A percentile compares a stretch with the other conserved stretches of the same genome.
Conservation (phyloP, 2,113 vertebrate species). For the Tyto alba region DNA sequence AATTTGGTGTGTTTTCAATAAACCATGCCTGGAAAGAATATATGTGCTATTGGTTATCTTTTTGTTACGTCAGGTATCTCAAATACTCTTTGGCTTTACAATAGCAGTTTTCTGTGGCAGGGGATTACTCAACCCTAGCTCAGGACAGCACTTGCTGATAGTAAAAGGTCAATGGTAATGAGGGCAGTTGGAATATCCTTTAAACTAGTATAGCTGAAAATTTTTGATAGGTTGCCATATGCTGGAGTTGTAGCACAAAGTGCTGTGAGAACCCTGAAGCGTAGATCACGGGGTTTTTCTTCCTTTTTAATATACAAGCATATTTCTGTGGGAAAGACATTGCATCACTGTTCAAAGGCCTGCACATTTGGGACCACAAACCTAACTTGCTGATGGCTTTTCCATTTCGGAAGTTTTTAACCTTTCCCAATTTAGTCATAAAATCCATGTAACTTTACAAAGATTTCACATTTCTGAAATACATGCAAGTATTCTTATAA, state of each 20-base stretch:
- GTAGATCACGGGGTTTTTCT: neutral
- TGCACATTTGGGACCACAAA: neutral
- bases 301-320: neutral
- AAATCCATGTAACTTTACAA: neutral
- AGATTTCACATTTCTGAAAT: neutral
- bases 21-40: slow-evolving; percentile 88
- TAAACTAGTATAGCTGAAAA: neutral
- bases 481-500: neutral
- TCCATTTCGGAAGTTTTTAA: neutral
- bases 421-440: neutral
- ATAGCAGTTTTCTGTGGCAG: neutral
- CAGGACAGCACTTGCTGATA: neutral
- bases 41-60: slow-evolving; percentile 36
- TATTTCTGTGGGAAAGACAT: neutral
- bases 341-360: neutral
- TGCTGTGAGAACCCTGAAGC: neutral
- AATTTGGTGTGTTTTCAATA: slow-evolving; percentile 98
- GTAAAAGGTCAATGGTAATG: neutral
- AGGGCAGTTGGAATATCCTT: neutral
- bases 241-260: neutral
- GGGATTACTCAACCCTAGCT: neutral
- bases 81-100: neutral
- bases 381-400: neutral
- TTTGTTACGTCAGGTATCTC: neutral
- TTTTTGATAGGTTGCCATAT: neutral